Evolutionary conservation across 1,140 invertebrate genomes (phyloP).

Genomic region (Steinernema khuongi): DNA sequence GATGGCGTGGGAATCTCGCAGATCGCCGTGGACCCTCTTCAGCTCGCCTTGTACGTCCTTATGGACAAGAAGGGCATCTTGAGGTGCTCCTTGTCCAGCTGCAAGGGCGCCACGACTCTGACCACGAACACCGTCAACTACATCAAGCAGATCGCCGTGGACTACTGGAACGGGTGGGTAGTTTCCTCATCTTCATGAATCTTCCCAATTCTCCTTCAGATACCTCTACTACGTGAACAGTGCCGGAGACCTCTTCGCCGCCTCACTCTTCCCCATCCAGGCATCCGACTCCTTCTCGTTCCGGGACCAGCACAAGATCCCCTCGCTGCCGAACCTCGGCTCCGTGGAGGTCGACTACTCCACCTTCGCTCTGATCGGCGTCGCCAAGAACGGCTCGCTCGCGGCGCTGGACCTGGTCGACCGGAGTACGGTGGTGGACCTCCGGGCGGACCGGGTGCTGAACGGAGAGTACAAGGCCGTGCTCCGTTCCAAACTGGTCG

Average conservation of each 20-base stretch:
- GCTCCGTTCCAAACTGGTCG: constrained; percentile 23
- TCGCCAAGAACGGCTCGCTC: not conserved
- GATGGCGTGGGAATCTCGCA: not conserved
- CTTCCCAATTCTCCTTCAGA: not conserved
- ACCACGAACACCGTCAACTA: not conserved
- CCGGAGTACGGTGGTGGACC: not conserved
- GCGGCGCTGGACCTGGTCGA: not conserved
- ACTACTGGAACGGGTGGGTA: constrained; percentile 10
- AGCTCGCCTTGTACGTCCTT: not conserved
- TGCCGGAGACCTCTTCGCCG: not conserved
- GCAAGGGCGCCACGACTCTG: not conserved
- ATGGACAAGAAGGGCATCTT: not conserved
- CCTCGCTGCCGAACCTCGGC: not conserved
- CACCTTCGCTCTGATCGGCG: not conserved
- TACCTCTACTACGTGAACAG: not conserved
- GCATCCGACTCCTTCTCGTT: not conserved
- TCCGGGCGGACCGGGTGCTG: not conserved
- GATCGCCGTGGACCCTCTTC: not conserved
- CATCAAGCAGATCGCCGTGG: not conserved
- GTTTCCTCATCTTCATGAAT: not conserved
- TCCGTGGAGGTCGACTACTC: not conserved
- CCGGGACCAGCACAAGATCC: not conserved
- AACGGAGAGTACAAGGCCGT: constrained; percentile 39
- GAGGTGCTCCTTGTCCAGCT: not conserved
- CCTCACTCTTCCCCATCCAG: not conserved